Evolutionary conservation across 2,888 invertebrate genomes (phyloP).

Genomic region (Synergus gifuensis): DNA sequence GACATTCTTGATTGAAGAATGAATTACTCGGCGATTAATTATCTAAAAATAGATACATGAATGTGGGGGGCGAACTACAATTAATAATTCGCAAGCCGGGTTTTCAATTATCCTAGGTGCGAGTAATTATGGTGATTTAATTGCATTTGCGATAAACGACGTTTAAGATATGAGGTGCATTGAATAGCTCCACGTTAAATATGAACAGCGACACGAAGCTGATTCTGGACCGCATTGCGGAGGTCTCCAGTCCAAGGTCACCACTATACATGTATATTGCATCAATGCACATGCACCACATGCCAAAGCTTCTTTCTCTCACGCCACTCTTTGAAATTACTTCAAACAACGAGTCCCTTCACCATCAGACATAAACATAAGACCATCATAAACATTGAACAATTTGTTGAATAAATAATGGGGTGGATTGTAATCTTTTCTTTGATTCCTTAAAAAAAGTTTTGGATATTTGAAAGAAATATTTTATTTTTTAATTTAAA

Average conservation of each 20-base stretch:
- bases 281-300: constrained; percentile 45
- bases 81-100: not conserved
- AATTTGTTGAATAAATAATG: not conserved
- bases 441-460: no score
- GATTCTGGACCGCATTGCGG: constrained; percentile 54
- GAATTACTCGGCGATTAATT: not conserved
- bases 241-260: constrained; percentile 54
- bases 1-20: not conserved
- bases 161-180: constrained; percentile 30
- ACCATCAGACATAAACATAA: not conserved
- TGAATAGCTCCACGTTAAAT: constrained; percentile 42
- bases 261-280: constrained; percentile 41
- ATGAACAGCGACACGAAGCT: constrained; percentile 49
- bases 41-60: not conserved
- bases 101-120: constrained; percentile 10
- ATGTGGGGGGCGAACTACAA: not conserved
- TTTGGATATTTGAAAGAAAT: not conserved
- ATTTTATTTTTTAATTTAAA: not conserved
- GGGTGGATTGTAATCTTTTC: no score
- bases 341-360: constrained; percentile 13
- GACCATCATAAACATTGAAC: not conserved
- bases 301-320: constrained; percentile 48
- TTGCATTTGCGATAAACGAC: constrained; percentile 36
- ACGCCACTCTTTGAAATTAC: constrained; percentile 14
- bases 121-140: constrained; percentile 38